phyloP scores from a whole-genome alignment of 2,888 invertebrate species.

The Penaeus monodon region DNA sequence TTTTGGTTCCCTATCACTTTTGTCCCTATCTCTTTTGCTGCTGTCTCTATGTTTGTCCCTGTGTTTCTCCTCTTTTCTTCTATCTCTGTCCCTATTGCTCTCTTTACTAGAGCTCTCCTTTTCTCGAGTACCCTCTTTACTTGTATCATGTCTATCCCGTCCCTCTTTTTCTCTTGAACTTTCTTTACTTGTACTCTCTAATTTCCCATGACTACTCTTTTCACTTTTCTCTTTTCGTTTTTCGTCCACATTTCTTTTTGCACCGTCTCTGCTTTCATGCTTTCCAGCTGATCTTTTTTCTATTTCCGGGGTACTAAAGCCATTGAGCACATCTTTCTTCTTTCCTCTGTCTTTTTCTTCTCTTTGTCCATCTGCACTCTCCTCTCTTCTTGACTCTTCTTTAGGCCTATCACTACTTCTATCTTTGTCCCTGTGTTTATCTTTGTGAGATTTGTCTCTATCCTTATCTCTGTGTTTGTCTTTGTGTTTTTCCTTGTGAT shows the following conservation, averaged over 20 bases:
- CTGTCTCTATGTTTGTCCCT: neutral
- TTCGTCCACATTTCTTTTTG: conserved; percentile 22
- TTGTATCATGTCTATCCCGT: neutral
- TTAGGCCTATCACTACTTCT: conserved; percentile 36
- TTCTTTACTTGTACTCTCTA: neutral
- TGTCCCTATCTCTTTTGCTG: conserved; percentile 40
- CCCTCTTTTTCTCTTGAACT: neutral
- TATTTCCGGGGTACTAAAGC: conserved; percentile 36
- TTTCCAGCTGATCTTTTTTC: conserved; percentile 6
- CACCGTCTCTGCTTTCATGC: conserved; percentile 27
- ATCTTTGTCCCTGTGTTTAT: conserved; percentile 46
- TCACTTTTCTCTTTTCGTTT: conserved; percentile 33
- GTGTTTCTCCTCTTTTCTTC: neutral
- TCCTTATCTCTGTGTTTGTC: conserved; percentile 44
- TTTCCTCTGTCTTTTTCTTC: conserved; percentile 39
- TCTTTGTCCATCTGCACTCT: conserved; percentile 32
- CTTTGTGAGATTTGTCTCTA: conserved; percentile 41
- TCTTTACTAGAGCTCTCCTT: neutral
- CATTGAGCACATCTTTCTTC: conserved; percentile 41
- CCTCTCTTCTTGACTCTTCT: conserved; percentile 28
- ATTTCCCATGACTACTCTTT: neutral
- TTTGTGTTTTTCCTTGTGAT: conserved; percentile 30
- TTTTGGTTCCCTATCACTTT: conserved; percentile 8
- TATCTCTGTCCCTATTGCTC: conserved; percentile 2
- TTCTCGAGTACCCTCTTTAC: neutral